phyloP scores from a whole-genome alignment of 2,113 vertebrate species.

The Percopsis transmontana region DNA sequence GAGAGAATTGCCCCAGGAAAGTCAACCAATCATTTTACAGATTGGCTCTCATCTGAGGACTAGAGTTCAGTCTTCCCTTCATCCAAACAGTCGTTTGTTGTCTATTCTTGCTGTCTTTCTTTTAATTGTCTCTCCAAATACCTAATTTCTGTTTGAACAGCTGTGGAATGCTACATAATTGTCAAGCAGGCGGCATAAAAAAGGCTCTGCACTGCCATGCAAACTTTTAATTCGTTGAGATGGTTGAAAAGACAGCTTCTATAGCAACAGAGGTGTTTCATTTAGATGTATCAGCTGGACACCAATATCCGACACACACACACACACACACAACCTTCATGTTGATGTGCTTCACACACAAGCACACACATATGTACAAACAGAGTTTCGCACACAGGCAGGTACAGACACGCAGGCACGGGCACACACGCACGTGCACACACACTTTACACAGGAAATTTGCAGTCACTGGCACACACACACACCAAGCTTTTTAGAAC shows the following conservation, averaged over 20 bases:
- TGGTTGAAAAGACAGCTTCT: slow-evolving; percentile 36
- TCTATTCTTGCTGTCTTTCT: slow-evolving; percentile 36
- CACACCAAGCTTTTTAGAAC: slow-evolving; percentile 14
- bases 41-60: slow-evolving; percentile 71
- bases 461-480: slow-evolving; percentile 18
- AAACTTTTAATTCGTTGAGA: slow-evolving; percentile 31
- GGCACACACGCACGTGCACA: slow-evolving; percentile 3
- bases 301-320: slow-evolving; percentile 3
- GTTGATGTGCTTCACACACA: slow-evolving; percentile 10
- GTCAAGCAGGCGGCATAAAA: too few species aligned
- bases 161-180: neutral
- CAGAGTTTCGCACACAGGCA: neutral
- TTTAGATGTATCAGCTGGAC: slow-evolving; percentile 35
- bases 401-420: slow-evolving; percentile 23
- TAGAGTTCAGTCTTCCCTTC: slow-evolving; percentile 76
- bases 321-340: neutral
- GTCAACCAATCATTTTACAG: slow-evolving; percentile 80
- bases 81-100: slow-evolving; percentile 62
- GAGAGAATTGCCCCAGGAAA: slow-evolving; percentile 76
- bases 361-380: neutral
- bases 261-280: slow-evolving; percentile 48
- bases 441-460: too few species aligned
- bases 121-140: slow-evolving; percentile 36
- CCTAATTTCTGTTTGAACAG: slow-evolving; percentile 13
- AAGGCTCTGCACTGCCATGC: slow-evolving; percentile 22